Conservation (phyloP, 2,888 invertebrate species). For the Metopia argyrocephala region DNA sequence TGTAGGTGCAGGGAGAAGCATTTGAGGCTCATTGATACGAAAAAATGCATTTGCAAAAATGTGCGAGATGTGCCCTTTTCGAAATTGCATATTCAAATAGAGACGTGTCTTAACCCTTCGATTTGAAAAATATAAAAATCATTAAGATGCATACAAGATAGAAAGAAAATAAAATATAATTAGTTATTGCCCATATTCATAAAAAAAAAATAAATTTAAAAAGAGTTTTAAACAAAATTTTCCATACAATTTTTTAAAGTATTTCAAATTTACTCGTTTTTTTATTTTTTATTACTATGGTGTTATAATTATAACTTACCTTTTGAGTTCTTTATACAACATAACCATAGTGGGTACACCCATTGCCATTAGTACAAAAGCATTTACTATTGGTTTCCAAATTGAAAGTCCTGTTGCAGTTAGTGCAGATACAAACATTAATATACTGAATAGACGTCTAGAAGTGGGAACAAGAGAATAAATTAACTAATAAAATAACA, state of each 20-base stretch:
- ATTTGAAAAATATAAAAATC: no score
- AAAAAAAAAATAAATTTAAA: no score
- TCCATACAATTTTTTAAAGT: neutral
- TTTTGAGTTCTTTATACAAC: slow-evolving; percentile 83
- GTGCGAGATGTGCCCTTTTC: no score
- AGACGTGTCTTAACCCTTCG: no score
- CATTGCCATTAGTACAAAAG: slow-evolving; percentile 88
- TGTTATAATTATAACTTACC: slow-evolving; percentile 79
- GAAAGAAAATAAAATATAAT: no score
- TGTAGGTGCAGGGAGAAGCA: no score
- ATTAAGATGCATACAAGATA: no score
- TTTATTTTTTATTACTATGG: neutral
- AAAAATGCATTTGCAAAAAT: no score
- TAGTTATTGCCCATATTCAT: no score
- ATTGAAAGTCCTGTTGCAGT: slow-evolving; percentile 84
- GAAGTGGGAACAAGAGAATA: slow-evolving; percentile 23
- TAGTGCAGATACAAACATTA: slow-evolving; percentile 81
- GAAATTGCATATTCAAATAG: no score
- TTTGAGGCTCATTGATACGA: no score
- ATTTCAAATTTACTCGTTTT: neutral
- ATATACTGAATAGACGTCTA: slow-evolving; percentile 83
- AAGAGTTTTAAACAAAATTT: neutral
- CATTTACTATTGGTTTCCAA: slow-evolving; percentile 89
- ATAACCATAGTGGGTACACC: slow-evolving; percentile 85
- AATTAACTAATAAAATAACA: slow-evolving; percentile 21